Percentiles rank a stretch among this genome's conserved stretches.
These are phyloP conservation scores for Temnothorax longispinosus DNA, from an alignment of 1,140 invertebrate species.

Conservation along the genomic window DNA sequence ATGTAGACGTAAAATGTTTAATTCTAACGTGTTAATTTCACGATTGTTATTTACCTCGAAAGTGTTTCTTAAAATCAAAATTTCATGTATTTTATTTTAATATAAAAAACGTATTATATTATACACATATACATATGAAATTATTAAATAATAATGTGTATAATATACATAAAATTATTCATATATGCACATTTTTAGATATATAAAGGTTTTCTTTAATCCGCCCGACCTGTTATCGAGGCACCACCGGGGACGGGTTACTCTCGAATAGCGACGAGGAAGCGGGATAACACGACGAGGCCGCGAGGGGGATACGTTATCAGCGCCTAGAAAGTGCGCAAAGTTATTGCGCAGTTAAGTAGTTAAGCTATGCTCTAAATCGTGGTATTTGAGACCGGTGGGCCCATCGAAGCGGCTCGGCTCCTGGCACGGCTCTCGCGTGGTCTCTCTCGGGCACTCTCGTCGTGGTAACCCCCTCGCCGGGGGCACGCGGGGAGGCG, in stretches of 20 bases:
- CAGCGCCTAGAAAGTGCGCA: constrained; percentile 28
- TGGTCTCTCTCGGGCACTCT: not conserved
- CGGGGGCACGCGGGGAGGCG: not conserved
- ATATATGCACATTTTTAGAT: not conserved
- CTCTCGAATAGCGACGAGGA: not conserved
- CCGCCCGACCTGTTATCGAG: not conserved
- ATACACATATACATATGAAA: not conserved
- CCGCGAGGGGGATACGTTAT: constrained; percentile 30
- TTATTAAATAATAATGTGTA: not conserved
- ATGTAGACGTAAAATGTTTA: not conserved
- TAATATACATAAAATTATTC: too few species aligned
- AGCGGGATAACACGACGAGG: not conserved
- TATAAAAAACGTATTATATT: not conserved
- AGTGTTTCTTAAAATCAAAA: not conserved
- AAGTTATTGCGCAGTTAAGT: constrained; percentile 76
- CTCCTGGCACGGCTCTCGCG: constrained; percentile 11
- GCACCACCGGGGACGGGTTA: not conserved
- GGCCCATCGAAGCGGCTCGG: constrained; percentile 46
- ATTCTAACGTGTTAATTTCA: not conserved
- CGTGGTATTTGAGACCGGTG: constrained; percentile 49
- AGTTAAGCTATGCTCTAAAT: constrained; percentile 75
- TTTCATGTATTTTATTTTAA: too few species aligned
- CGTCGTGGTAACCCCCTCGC: not conserved
- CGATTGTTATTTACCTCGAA: not conserved
- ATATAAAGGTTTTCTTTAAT: constrained; percentile 6